phyloP scores from a whole-genome alignment of 2,888 invertebrate genomes.

The Esperia sulphurella region DNA sequence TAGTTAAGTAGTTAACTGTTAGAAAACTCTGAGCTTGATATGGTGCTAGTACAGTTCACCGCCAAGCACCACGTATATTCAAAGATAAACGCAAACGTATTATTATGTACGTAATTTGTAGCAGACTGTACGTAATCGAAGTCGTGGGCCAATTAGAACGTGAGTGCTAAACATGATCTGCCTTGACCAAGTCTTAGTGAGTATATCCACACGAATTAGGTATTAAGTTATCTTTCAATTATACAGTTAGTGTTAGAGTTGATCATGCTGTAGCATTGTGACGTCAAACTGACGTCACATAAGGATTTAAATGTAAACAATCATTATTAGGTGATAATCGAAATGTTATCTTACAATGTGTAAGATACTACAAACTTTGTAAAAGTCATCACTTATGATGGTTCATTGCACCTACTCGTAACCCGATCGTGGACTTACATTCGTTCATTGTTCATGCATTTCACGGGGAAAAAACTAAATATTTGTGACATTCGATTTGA shows the following conservation, averaged over 20 bases:
- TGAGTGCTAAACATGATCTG: constrained; percentile 20
- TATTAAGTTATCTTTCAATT: background rate
- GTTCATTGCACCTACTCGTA: too few species aligned
- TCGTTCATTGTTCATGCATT: too few species aligned
- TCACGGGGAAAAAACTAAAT: too few species aligned
- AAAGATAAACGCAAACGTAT: background rate
- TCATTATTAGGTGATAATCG: background rate
- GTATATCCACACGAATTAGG: background rate
- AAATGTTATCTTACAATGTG: background rate
- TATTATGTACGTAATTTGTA: background rate
- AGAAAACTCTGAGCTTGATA: constrained; percentile 15
- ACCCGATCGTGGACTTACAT: too few species aligned
- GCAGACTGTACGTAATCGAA: background rate
- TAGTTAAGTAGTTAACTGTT: constrained; percentile 21
- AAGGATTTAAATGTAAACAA: background rate
- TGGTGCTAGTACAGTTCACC: background rate
- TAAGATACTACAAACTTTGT: too few species aligned
- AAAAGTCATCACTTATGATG: too few species aligned
- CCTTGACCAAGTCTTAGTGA: constrained; percentile 7
- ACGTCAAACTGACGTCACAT: background rate
- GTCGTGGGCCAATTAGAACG: constrained; percentile 25
- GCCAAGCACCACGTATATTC: background rate
- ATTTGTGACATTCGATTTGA: too few species aligned
- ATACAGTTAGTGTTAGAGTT: background rate
- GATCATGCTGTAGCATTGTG: background rate